Base-by-base conservation (phyloP, 2,797 vertebrate genomes). In the Poecile montanus region DNA sequence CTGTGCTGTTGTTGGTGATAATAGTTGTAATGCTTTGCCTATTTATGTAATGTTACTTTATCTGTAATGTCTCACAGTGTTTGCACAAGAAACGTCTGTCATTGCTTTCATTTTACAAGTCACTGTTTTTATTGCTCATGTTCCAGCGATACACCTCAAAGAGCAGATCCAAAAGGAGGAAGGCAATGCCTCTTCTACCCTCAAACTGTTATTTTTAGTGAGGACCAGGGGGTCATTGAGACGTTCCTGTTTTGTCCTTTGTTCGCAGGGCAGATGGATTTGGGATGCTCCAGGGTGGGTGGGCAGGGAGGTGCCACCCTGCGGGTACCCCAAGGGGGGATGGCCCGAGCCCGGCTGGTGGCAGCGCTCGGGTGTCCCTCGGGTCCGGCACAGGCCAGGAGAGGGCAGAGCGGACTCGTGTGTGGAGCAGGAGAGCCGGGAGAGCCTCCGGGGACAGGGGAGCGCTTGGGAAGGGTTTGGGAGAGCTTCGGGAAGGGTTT, bases 361-460 rank as follows among this genome's bases (percentile, higher is more conserved):
- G 38, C 38, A 38, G 38, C 38, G 38, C 38, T 38, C 38, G 38
- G 38, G 38, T 38, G 38, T 38, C 38, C 38, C 38, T 26, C 5
- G 60, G 50, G 20, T 67, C 44, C 34, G 53, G 14, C 1, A 6
- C 68, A 72, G 82, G 44, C 96, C 94, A 96, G 95, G 91, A 96
- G 96, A 96, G 94, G 94, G 96, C 95, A 96, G 96, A 92, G 93
- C 3, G 17, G 73, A 16, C 87, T 54, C 23, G 91, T 25, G 36
- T 25, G 22, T 56, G 89, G 5, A 77, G 58, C 79, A 15, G 23
- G 63, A 36, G 84, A 15, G 29, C 23, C 71, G 12, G 62, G 20
- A 23, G 4, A 87, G 42, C 4, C 84, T 2, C 13, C 29, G 17
- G n/a, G 10, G 7, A 27, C 16, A 56, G 16, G 21, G 53, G n/a